phyloP scores from a whole-genome alignment of 1,140 invertebrate species.

The Diabrotica undecimpunctata region DNA sequence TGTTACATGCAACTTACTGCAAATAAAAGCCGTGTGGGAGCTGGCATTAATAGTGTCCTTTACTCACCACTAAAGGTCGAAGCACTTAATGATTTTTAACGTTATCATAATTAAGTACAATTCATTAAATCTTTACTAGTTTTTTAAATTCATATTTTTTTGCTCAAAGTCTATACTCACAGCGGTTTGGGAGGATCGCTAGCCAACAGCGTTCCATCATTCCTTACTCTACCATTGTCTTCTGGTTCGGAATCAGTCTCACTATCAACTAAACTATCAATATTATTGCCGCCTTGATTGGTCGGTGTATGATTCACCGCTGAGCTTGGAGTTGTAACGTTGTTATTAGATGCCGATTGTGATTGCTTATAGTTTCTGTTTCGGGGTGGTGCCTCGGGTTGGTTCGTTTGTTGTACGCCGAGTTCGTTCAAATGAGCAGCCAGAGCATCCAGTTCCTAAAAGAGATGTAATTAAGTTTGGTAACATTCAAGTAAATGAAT shows the following conservation, averaged over 20 bases:
- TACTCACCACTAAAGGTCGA: too few relatives aligned
- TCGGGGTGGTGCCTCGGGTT: conserved; percentile 57
- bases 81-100: too few relatives aligned
- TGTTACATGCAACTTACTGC: too few relatives aligned
- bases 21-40: too few relatives aligned
- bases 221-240: conserved; percentile 65
- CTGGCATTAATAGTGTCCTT: too few relatives aligned
- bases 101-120: too few relatives aligned
- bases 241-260: conserved; percentile 65
- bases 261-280: conserved; percentile 61
- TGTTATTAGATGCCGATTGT: conserved; percentile 37
- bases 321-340: conserved; percentile 36
- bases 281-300: conserved; percentile 39
- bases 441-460: conserved; percentile 85
- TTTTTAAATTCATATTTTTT: too few relatives aligned
- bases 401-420: conserved; percentile 60
- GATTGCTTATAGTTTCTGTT: conserved; percentile 48
- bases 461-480: not conserved
- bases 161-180: conserved; percentile 60
- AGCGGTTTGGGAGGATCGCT: conserved; percentile 95
- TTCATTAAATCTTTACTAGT: too few relatives aligned
- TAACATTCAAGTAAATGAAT: too few relatives aligned
- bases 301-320: conserved; percentile 33
- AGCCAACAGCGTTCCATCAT: conserved; percentile 90
- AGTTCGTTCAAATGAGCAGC: conserved; percentile 91